A percentile compares a stretch with the other conserved stretches of the same genome.
Conservation (phyloP, 2,888 invertebrate species). For the Sarcophaga caerulescens region DNA sequence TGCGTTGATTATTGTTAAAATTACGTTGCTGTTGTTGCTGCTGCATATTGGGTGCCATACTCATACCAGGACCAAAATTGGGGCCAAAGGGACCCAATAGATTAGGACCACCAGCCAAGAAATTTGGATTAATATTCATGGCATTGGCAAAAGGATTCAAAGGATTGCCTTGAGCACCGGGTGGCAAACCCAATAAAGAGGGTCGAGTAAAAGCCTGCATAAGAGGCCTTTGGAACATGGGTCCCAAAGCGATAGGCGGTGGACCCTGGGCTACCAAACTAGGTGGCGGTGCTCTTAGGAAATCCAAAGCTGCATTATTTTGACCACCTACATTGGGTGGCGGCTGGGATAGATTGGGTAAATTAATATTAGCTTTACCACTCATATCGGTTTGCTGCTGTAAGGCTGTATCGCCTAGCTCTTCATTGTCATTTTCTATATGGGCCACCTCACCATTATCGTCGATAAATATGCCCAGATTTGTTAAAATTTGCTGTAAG, state of each 20-base stretch:
- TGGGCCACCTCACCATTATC: slow-evolving; percentile 83
- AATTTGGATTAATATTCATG: slow-evolving; percentile 64
- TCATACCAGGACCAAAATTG: slow-evolving; percentile 40
- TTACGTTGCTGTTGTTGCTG: slow-evolving; percentile 62
- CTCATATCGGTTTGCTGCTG: slow-evolving; percentile 29
- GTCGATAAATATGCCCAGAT: slow-evolving; percentile 84
- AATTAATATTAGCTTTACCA: slow-evolving; percentile 65
- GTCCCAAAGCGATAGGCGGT: slow-evolving; percentile 75
- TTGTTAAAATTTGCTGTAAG: slow-evolving; percentile 84
- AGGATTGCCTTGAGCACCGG: slow-evolving; percentile 76
- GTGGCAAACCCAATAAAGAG: slow-evolving; percentile 84
- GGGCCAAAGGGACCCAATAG: slow-evolving; percentile 54
- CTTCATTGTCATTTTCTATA: slow-evolving; percentile 72
- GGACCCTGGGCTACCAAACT: slow-evolving; percentile 70
- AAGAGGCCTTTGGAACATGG: slow-evolving; percentile 79
- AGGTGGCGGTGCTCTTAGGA: slow-evolving; percentile 77
- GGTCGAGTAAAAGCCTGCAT: slow-evolving; percentile 81
- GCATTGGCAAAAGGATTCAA: slow-evolving; percentile 73
- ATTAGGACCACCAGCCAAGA: slow-evolving; percentile 57
- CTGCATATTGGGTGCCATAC: slow-evolving; percentile 41
- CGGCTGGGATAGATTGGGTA: slow-evolving; percentile 77
- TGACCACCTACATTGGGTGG: slow-evolving; percentile 71
- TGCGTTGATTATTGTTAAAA: slow-evolving; percentile 62
- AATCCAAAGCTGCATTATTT: slow-evolving; percentile 68
- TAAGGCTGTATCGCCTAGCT: slow-evolving; percentile 40